Evolutionary conservation across 2,113 vertebrate genomes (phyloP), one percentile per base, ranked within the genome.

Genomic region (Camelus dromedarius): DNA sequence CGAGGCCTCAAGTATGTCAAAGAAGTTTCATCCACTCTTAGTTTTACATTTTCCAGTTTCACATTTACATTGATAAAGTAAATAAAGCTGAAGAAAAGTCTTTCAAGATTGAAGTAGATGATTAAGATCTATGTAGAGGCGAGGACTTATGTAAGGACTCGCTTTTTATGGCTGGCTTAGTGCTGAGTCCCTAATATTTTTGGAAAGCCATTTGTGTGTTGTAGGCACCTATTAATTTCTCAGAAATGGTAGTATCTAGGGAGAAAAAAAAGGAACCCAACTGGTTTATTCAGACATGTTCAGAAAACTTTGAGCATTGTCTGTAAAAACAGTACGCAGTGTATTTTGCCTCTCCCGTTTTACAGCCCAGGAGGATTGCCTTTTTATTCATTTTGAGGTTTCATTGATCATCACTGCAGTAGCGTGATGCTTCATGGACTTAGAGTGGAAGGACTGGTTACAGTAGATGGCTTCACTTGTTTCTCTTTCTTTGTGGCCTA

Each of bases 1-100:
- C 48, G 95, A 97, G 98, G 98, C 60, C 7, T 4, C 88, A 82
- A 97, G 81, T 91, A 95, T 97, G 98, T 98, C 98, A 98, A 93
- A 95, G 96, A 97, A 24, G 87, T 96, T 98, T 95, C 96, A 96
- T 85, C 94, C 28, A 0, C 69, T 97, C 90, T 87, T 97, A 72
- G 82, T 95, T 95, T 95, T 46, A 11, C 87, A 92, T 98, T 93
- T 97, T 50, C 73, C 46, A 52, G 0, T 94, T 79, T 24, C 93
- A 42, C 96, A 94, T 95, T 97, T 42, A 42, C 38, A 96, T 69
- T 95, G 28, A 66, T n/a, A 66, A 73, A 75, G 95, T 18, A 42
- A 18, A 16, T 88, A 66, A 92, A 76, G 10, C 66, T 0, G n/a
- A 89, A 95, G 84, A 95, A 52, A 72, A 50, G 8, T 76, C 48